Evolutionary conservation across 2,113 vertebrate genomes (phyloP).

Genomic region (Bombycilla garrulus): DNA sequence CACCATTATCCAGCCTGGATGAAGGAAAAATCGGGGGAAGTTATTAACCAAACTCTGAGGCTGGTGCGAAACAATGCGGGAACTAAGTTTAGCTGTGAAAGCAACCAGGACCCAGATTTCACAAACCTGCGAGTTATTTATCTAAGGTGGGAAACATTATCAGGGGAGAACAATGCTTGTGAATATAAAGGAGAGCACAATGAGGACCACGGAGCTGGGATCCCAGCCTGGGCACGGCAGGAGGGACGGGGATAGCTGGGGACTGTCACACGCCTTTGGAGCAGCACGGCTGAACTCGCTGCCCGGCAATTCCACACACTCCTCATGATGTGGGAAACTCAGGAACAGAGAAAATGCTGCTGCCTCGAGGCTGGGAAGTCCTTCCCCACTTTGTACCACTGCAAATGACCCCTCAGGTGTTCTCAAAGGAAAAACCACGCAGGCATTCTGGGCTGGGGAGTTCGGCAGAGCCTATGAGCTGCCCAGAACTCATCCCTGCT

Average conservation of each 20-base stretch:
- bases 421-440: rapidly evolving
- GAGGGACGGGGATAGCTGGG: not conserved
- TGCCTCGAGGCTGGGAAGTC: not conserved
- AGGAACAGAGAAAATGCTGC: not conserved
- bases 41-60: constrained; percentile 83
- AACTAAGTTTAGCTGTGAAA: constrained; percentile 89
- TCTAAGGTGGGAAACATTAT: constrained; percentile 49
- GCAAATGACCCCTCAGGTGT: not conserved
- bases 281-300: not conserved
- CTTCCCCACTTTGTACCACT: not conserved
- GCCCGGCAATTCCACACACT: not conserved
- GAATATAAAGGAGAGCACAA: not conserved
- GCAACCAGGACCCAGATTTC: constrained; percentile 68
- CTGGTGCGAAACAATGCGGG: constrained; percentile 83
- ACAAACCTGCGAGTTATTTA: constrained; percentile 57
- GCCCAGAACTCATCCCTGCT: not conserved
- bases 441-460: not conserved
- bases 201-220: not conserved
- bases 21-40: constrained; percentile 85
- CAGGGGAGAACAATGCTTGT: constrained; percentile 56
- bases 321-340: rapidly evolving
- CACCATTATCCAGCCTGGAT: constrained; percentile 85
- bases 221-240: not conserved
- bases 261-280: not conserved
- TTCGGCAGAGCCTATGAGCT: rapidly evolving